Evolutionary conservation across 2,113 vertebrate species (phyloP), one percentile per base, ranked within the genome.

Genomic region (Eolophus roseicapilla): DNA sequence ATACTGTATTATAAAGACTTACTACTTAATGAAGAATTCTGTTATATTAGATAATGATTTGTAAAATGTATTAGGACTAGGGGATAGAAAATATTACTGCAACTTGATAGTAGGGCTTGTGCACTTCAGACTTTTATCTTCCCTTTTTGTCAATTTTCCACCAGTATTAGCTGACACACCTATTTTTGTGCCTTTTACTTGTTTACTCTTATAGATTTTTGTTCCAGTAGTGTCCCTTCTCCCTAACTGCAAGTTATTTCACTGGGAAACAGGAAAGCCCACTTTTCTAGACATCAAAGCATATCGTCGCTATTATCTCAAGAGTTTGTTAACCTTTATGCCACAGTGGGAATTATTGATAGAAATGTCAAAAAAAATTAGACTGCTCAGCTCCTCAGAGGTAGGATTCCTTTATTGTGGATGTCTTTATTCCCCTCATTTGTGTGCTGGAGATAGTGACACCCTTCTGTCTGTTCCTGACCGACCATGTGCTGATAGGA

Each of bases 401-500:
- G 28, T 11, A 44, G 17, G 13, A 55, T 88, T 65, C 18, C 46
- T 35, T 53, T 53, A 29, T 4, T 8, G 10, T 67, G 14, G 8
- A 25, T 69, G 29, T 57, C 44, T 78, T 79, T 57, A 43, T 46
- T 69, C 9, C n/a, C 7, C 23, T 86, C 28, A 9, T 43, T 27
- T 43, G 13, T 47, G 49, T 49, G 23, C 41, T 76, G 68, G 31
- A 59, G 67, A 19, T 8, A 37, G 23, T 52, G 74, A n/a, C 37
- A 43, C 27, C 12, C 0, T 23, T 29, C 25, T 87, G 10, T 41
- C 47, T 2, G 0, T 28, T 57, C 17, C 70, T 79, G 47, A 11
- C 70, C 76, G 47, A 11, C 50, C 1, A 0, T 17, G 39, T 1
- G 3, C 18, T 78, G 14, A 20, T 2, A 69, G 29, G 64, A 20